Base-by-base conservation (phyloP, 2,797 vertebrate genomes). In the Rachycentron canadum region DNA sequence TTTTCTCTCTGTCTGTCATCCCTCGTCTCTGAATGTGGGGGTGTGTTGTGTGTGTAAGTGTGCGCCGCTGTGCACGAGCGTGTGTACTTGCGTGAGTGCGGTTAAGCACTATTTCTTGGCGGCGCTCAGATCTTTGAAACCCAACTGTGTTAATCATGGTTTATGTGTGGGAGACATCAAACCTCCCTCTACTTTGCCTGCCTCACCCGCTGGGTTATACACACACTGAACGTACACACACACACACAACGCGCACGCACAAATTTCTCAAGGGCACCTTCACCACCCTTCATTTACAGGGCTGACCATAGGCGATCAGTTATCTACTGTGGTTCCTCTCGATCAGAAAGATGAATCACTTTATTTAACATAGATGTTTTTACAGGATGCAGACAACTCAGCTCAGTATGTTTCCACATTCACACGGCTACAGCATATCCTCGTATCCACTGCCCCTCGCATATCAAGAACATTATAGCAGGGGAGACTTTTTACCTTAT, bases 91-190 rank as follows among this genome's bases (percentile, higher is more conserved):
- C 53, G 14, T 4, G 26, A 74, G 59, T 55, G 69, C 80, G 38
- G 79, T 62, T 72, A 71, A 85, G 80, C 82, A 38, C 57, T 64
- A 21, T 90, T 86, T 84, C 79, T 87, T 78, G 80, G 79, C 73
- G 28, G 19, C 14, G 63, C 84, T 88, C 81, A 75, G 83, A 91
- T 92, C 87, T 91, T 81, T 71, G 85, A 89, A 91, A 86, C 85
- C 91, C 90, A 86, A 87, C 92, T 93, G 93, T 89, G 93, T 92
- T 95, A 94, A 95, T 92, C 92, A 91, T 57, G 84, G 91, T 92
- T 92, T 91, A 89, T 88, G 88, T 89, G 89, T 86, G 89, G 87
- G 82, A 91, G 90, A 92, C 89, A 92, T 91, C 93, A 94, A 93
- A 88, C 87, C 83, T 87, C 86, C 86, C 90, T 79, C 73, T 34